Evolutionary conservation across 2,113 vertebrate genomes (phyloP), one percentile per base, ranked within the genome.

Genomic region (Apeltes quadracus): DNA sequence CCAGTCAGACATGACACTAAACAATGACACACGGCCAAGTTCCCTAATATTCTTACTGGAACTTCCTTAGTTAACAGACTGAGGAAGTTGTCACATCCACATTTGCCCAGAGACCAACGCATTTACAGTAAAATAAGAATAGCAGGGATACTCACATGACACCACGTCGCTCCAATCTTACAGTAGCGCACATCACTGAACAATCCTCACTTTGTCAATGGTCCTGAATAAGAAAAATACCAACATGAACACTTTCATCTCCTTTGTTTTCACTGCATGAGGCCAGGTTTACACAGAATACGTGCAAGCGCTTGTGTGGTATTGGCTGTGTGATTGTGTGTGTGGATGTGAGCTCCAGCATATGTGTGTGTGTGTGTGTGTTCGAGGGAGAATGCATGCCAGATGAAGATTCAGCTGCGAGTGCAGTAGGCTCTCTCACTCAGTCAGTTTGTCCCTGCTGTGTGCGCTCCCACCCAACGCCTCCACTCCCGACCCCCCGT

Each of bases 401-500:
- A 82, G 74, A 48, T 85, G 84, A 88, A 79, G 82, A 88, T 68
- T 87, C 71, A 80, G 74, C 83, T 67, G 66, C 62, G 74, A 88
- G 84, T 87, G 78, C 84, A 78, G 84, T 77, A 84, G 76, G 90
- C 81, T 84, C 75, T 84, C 85, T 65, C 86, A 69, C 81, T 88
- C 87, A 84, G 69, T 88, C 80, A 55, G 81, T 89, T 83, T 84
- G 86, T 88, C 86, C 89, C 90, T 57, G 88, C 89, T 89, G 89
- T 51, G 87, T 61, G 72, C 59, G 81, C 89, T 88, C 87, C 86
- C 86, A 89, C 91, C 90, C 87, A 87, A 89, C 87, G 88, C 90
- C 91, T 89, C 83, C 90, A 78, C 78, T 88, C 65, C 36, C 78
- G 79, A 86, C 88, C 89, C 89, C 91, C 91, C 79, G 89, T 89